phyloP scores from a whole-genome alignment of 2,888 invertebrate genomes.

The Nomada fucata region DNA sequence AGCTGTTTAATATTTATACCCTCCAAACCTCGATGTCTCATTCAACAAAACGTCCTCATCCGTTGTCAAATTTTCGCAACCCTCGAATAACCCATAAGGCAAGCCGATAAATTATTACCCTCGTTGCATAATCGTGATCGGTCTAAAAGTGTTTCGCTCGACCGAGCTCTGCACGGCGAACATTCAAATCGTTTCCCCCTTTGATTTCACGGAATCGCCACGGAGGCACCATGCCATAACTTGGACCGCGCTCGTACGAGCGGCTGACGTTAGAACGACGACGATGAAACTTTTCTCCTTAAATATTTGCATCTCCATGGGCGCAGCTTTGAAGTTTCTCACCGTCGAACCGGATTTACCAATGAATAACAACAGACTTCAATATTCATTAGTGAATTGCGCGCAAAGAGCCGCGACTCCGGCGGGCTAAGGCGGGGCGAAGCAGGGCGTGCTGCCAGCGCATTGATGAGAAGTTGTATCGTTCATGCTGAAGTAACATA shows the following conservation, averaged over 20 bases:
- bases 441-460: slow-evolving; percentile 36
- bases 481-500: slow-evolving; percentile 72
- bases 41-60: too few species aligned
- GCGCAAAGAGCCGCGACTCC: slow-evolving; percentile 55
- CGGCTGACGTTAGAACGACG: not conserved
- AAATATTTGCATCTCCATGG: slow-evolving; percentile 46
- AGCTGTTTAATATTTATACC: too few species aligned
- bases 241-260: too few species aligned
- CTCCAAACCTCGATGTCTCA: too few species aligned
- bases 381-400: slow-evolving; percentile 80
- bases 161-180: too few species aligned
- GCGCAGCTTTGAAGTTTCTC: slow-evolving; percentile 35
- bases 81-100: too few species aligned
- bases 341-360: slow-evolving; percentile 55
- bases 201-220: not conserved
- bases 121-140: too few species aligned
- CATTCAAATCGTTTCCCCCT: too few species aligned
- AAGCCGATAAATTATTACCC: too few species aligned
- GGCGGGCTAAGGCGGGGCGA: slow-evolving; percentile 38
- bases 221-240: too few species aligned
- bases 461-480: slow-evolving; percentile 71
- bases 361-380: slow-evolving; percentile 64
- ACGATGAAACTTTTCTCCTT: slow-evolving; percentile 60
- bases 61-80: too few species aligned
- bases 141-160: too few species aligned